phyloP scores from a whole-genome alignment of 2,888 invertebrate species.

The Ichneumoninae sp. region DNA sequence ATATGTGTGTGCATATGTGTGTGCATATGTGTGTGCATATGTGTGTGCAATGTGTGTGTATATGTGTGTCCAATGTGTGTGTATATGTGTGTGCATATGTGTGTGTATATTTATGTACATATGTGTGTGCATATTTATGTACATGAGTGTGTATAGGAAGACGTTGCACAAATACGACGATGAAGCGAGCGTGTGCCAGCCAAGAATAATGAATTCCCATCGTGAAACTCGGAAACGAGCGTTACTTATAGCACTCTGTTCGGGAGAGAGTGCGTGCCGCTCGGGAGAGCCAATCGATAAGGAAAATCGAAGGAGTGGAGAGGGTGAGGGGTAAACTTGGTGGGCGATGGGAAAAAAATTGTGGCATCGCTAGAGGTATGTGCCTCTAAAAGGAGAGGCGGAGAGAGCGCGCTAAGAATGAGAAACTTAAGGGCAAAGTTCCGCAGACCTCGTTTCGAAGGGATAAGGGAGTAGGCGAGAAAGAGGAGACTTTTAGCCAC shows the following conservation, averaged over 20 bases:
- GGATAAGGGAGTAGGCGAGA: conserved; percentile 7
- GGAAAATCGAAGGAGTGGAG: conserved; percentile 18
- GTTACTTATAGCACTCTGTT: background rate
- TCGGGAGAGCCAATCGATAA: conserved; percentile 36
- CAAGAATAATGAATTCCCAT: conserved; percentile 42
- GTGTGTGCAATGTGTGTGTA: no score
- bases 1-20: background rate
- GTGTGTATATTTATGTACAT: background rate
- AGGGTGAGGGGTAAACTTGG: background rate
- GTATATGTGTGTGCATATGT: background rate
- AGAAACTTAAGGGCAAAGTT: conserved; percentile 29
- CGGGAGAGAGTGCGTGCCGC: conserved; percentile 6
- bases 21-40: background rate
- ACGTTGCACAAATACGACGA: background rate
- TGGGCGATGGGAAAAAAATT: background rate
- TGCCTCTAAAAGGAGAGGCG: background rate
- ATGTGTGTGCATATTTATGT: background rate
- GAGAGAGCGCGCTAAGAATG: background rate
- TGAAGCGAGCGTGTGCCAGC: background rate
- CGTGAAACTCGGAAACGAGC: conserved; percentile 18
- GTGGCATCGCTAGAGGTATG: background rate
- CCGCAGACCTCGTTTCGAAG: conserved; percentile 17
- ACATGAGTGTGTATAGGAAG: no score
- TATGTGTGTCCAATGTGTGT: no score
- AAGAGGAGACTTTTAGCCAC: conserved; percentile 14